Evolutionary conservation across 2,797 vertebrate species (phyloP).

Genomic region (Liasis olivaceus): DNA sequence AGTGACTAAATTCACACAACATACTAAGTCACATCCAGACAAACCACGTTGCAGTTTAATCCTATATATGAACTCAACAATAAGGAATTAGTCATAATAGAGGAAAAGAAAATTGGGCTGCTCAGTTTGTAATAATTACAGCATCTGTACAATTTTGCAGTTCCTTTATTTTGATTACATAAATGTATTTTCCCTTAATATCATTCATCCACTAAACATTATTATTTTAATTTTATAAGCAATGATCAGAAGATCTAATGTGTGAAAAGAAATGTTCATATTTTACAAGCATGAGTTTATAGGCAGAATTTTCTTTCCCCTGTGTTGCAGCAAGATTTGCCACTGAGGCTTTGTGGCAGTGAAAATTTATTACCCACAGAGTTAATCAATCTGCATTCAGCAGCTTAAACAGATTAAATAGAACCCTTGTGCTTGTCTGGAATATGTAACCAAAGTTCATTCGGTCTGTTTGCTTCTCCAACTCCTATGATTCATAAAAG

Average conservation of each 20-base stretch:
- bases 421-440: constrained; percentile 83
- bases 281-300: constrained; percentile 66
- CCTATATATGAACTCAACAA: neutral
- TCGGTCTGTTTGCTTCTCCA: constrained; percentile 77
- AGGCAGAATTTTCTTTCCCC: constrained; percentile 56
- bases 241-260: constrained; percentile 71
- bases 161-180: constrained; percentile 76
- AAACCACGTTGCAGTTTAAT: neutral
- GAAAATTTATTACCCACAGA: constrained; percentile 82
- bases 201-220: constrained; percentile 76
- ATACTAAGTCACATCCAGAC: neutral
- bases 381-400: constrained; percentile 77
- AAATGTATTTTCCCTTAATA: constrained; percentile 76
- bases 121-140: constrained; percentile 67
- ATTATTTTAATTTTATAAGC: constrained; percentile 75
- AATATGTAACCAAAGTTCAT: constrained; percentile 83
- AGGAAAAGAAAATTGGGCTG: constrained; percentile 43
- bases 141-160: constrained; percentile 71
- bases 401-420: constrained; percentile 83
- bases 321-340: constrained; percentile 71
- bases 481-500: constrained; percentile 81
- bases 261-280: constrained; percentile 68
- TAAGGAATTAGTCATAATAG: neutral
- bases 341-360: constrained; percentile 76
- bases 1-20: neutral